These are phyloP conservation scores for Goniozus legneri DNA, from an alignment of 1,140 invertebrate genomes.

Conservation along the genomic window DNA sequence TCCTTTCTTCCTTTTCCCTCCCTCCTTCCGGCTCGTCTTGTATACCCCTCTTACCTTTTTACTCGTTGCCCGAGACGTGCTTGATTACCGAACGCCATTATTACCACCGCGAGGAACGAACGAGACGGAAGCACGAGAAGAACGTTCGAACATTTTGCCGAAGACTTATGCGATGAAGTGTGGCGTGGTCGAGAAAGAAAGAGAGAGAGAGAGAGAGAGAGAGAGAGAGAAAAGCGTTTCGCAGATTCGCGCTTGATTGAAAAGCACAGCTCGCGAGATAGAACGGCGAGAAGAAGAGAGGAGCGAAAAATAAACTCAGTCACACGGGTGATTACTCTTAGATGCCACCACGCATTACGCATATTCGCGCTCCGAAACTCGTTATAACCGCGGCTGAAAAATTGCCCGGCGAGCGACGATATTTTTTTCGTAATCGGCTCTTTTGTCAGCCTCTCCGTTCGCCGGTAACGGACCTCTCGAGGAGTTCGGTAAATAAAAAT, in stretches of 20 bases:
- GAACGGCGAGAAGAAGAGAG: not conserved
- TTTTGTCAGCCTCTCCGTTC: too few relatives aligned
- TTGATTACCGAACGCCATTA: conserved; percentile 44
- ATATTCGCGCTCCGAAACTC: too few relatives aligned
- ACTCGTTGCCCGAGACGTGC: conserved; percentile 25
- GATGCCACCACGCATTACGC: too few relatives aligned
- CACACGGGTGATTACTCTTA: conserved; percentile 12
- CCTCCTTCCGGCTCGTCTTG: conserved; percentile 6
- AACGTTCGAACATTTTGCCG: too few relatives aligned
- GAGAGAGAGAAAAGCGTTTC: conserved; percentile 21
- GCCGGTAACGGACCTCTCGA: too few relatives aligned
- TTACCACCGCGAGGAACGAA: conserved; percentile 21
- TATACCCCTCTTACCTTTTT: conserved; percentile 11
- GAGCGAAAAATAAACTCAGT: not conserved
- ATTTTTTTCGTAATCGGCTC: too few relatives aligned
- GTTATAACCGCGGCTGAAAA: too few relatives aligned
- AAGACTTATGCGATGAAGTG: conserved; percentile 1
- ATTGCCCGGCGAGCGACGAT: too few relatives aligned
- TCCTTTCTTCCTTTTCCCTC: not conserved
- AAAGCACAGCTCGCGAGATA: conserved; percentile 19
- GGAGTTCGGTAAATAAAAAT: too few relatives aligned
- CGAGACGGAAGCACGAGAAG: not conserved
- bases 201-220: not conserved
- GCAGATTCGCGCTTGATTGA: conserved; percentile 44
- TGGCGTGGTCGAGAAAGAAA: not conserved